Evolutionary conservation across 2,797 vertebrate species (phyloP).

Genomic region (Anguilla obscura): DNA sequence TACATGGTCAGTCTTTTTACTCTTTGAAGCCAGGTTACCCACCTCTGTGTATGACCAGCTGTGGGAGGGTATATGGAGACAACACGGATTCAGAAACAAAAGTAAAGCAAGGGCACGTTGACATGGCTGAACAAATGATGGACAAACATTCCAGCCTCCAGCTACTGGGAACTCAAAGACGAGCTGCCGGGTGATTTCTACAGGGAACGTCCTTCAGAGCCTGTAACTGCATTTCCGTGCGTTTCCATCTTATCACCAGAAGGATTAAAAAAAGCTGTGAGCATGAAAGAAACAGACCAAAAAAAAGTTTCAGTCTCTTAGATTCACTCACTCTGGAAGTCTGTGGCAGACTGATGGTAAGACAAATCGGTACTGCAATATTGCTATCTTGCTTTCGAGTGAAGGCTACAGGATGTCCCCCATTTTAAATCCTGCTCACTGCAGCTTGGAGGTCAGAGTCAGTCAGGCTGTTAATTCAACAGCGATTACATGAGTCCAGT

Average conservation of each 20-base stretch:
- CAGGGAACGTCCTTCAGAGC: not conserved
- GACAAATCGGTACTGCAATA: not conserved
- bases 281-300: not conserved
- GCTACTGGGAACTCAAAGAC: not conserved
- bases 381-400: not conserved
- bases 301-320: not conserved
- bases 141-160: not conserved
- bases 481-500: not conserved
- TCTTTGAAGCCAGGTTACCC: no score
- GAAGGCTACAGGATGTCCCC: not conserved
- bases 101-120: not conserved
- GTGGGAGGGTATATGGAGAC: not conserved
- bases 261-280: not conserved
- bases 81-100: not conserved
- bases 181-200: not conserved
- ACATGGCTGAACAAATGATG: not conserved
- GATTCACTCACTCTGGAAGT: not conserved
- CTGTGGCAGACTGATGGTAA: not conserved
- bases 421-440: constrained; percentile 30
- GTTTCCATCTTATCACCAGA: not conserved
- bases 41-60: not conserved
- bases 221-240: not conserved
- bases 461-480: not conserved
- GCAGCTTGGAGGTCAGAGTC: constrained; percentile 28
- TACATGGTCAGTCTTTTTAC: no score